phyloP scores from a whole-genome alignment of 2,888 invertebrate species.

The Gonocerus acuteangulatus region DNA sequence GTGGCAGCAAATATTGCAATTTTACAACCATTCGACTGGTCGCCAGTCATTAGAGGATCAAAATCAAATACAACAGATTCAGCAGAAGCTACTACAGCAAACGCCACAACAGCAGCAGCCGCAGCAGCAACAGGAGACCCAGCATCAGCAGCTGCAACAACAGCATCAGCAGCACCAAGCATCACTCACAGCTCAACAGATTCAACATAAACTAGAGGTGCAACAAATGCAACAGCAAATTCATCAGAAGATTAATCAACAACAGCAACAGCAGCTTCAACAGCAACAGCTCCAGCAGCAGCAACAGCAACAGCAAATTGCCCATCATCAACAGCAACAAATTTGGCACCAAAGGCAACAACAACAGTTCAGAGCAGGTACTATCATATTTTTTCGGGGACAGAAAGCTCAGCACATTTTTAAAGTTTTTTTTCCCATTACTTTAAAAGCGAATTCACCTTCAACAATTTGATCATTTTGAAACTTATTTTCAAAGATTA shows the following conservation, averaged over 20 bases:
- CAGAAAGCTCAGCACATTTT: neutral
- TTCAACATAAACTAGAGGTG: slow-evolving; percentile 20
- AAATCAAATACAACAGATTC: slow-evolving; percentile 21
- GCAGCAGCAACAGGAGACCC: slow-evolving; percentile 7
- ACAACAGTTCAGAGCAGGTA: neutral
- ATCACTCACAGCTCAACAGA: slow-evolving; percentile 14
- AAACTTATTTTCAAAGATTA: too few relatives aligned
- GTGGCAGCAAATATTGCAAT: neutral
- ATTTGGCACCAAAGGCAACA: slow-evolving; percentile 14
- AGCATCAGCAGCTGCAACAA: slow-evolving; percentile 18
- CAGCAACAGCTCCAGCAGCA: slow-evolving; percentile 8
- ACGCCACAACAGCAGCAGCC: slow-evolving; percentile 7
- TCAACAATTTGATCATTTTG: too few relatives aligned
- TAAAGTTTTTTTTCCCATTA: too few relatives aligned
- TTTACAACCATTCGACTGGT: slow-evolving; percentile 13
- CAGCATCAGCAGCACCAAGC: slow-evolving; percentile 23
- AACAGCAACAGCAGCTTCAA: slow-evolving; percentile 23
- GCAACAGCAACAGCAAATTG: slow-evolving; percentile 26
- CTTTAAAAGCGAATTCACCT: too few relatives aligned
- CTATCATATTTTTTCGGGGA: too few relatives aligned
- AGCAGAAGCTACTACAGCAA: slow-evolving; percentile 21
- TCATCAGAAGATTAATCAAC: slow-evolving; percentile 10
- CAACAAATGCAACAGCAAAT: slow-evolving; percentile 15
- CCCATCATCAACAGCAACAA: slow-evolving; percentile 23
- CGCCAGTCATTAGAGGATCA: slow-evolving; percentile 1